phyloP scores from a whole-genome alignment of 2,113 vertebrate genomes.

The Myiozetetes cayanensis region DNA sequence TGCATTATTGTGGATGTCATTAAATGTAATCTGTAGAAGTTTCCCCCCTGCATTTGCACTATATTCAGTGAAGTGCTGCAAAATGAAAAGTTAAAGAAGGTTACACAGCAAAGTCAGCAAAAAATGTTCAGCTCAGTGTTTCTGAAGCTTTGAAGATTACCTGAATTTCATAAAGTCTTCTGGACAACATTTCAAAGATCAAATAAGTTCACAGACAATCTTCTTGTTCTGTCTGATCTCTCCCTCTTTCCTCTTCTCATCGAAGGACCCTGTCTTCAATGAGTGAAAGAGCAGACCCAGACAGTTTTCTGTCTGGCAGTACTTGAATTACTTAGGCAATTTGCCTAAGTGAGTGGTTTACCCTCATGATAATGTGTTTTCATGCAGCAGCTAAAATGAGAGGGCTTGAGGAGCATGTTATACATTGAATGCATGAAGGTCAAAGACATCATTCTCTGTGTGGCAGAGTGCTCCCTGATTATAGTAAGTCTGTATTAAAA shows the following conservation, averaged over 20 bases:
- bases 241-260: background rate
- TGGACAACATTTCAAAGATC: background rate
- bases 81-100: background rate
- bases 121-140: background rate
- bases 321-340: constrained; percentile 16
- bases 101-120: background rate
- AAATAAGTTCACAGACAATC: background rate
- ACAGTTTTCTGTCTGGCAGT: constrained; percentile 9
- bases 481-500: background rate
- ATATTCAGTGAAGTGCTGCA: background rate
- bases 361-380: constrained; percentile 6
- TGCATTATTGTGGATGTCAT: background rate
- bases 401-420: background rate
- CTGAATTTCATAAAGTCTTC: background rate
- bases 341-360: constrained; percentile 25
- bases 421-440: background rate
- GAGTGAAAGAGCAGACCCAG: background rate
- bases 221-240: constrained; percentile 4
- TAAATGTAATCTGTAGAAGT: background rate
- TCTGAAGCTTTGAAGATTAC: background rate
- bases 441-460: background rate
- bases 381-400: background rate
- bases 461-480: background rate
- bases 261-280: background rate
- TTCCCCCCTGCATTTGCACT: background rate